Percentiles rank a stretch among this genome's conserved stretches.
Evolutionary conservation across 2,888 invertebrate genomes (phyloP).

Genomic region (Xestoiulus laeticollis): DNA sequence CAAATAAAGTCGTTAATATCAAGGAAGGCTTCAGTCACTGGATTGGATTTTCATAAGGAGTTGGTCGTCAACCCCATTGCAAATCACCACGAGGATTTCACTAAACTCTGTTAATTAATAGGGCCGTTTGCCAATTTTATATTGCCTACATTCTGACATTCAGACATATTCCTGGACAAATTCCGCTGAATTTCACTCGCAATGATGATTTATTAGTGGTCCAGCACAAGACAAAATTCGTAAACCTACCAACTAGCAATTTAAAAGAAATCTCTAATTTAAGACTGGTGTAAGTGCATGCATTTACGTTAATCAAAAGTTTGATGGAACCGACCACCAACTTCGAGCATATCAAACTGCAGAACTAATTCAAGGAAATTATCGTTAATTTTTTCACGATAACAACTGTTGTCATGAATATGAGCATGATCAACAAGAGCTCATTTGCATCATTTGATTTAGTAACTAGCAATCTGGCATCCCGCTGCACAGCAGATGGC

Average conservation of each 20-base stretch:
- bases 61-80: background rate
- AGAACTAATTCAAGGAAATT: constrained; percentile 15
- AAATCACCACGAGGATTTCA: background rate
- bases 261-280: too few species aligned
- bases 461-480: background rate
- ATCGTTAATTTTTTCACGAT: background rate
- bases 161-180: too few species aligned
- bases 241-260: too few species aligned
- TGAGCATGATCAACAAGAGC: background rate
- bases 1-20: background rate
- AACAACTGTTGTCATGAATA: background rate
- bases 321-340: background rate
- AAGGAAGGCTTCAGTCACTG: background rate
- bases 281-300: too few species aligned
- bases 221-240: too few species aligned
- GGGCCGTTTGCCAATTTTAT: too few species aligned
- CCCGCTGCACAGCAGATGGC: background rate
- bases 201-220: too few species aligned
- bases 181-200: too few species aligned
- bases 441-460: background rate
- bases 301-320: background rate
- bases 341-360: background rate
- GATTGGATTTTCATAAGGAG: background rate
- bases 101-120: background rate
- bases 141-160: too few species aligned